Evolutionary conservation across 2,797 vertebrate genomes (phyloP).

Genomic region (Arctocebus calabarensis): DNA sequence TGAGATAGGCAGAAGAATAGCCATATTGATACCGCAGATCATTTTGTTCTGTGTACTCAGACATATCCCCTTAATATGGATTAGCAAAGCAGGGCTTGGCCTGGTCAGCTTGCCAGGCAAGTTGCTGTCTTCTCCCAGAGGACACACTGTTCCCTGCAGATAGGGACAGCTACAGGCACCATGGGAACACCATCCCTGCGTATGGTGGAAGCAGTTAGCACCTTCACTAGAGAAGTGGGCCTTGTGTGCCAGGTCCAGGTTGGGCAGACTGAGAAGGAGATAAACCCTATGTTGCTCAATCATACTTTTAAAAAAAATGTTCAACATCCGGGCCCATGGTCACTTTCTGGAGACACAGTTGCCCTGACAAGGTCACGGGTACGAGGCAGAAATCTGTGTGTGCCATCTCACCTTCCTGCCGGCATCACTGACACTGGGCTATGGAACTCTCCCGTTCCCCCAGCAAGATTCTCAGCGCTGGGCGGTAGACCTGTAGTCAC

Average conservation of each 20-base stretch:
- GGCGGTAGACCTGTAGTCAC: too few relatives aligned
- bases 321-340: not conserved
- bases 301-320: not conserved
- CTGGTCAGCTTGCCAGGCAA: not conserved
- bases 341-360: not conserved
- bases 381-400: not conserved
- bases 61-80: not conserved
- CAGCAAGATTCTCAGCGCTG: not conserved
- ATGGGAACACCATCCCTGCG: rapidly evolving
- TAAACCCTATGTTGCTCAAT: not conserved
- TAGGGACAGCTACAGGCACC: not conserved
- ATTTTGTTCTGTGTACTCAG: not conserved
- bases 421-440: not conserved
- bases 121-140: not conserved
- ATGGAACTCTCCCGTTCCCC: not conserved
- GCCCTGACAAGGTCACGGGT: not conserved
- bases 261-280: not conserved
- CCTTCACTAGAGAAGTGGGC: not conserved
- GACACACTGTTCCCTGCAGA: not conserved
- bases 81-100: not conserved
- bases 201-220: not conserved
- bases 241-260: not conserved
- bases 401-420: not conserved
- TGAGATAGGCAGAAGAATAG: not conserved
- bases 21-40: not conserved